Base-by-base conservation (phyloP, 2,797 vertebrate genomes). In the Adelosebastes latens region DNA sequence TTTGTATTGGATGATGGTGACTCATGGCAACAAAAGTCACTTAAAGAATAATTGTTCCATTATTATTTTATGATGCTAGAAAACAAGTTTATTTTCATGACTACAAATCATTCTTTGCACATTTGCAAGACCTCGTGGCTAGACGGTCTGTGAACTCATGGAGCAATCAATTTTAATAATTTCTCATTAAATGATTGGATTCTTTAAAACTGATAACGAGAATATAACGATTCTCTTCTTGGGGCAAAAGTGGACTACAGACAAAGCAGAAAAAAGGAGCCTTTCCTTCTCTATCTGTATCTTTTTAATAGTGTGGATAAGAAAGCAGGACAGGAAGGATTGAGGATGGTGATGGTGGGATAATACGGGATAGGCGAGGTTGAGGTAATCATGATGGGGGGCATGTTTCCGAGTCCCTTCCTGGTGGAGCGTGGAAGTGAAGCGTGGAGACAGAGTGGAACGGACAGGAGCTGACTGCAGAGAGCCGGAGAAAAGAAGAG, bases 391-490 rank as follows among this genome's bases (percentile, higher is more conserved):
- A 66, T 77, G 85, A 80, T 82, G 82, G 91, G 88, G 85, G 84
- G 87, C 78, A 89, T 87, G 84, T 92, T 92, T 90, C 86, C 39
- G 71, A 73, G 77, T 81, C 87, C 87, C 83, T 75, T 87, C 83
- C 85, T 85, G 91, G 87, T 89, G 93, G 87, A 94, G 94, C 87
- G 89, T 93, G 94, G 95, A 95, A 86, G 93, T 95, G 92, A 96
- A 92, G 93, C 84, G 66, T 88, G 91, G 88, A 95, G 95, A 94
- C 88, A 94, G 95, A 96, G 95, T 96, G 96, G 97, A 97, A 97
- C 94, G 93, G 96, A 96, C 93, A 96, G 95, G 95, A 93, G 79
- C 96, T 96, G 96, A 96, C 92, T 94, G 96, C 94, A 91, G 90
- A 93, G 88, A 68, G 10, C 91, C 87, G 60, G 84, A 95, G 96